Evolutionary conservation across 1,140 invertebrate species (phyloP).

Genomic region (Pteromalus puparum): DNA sequence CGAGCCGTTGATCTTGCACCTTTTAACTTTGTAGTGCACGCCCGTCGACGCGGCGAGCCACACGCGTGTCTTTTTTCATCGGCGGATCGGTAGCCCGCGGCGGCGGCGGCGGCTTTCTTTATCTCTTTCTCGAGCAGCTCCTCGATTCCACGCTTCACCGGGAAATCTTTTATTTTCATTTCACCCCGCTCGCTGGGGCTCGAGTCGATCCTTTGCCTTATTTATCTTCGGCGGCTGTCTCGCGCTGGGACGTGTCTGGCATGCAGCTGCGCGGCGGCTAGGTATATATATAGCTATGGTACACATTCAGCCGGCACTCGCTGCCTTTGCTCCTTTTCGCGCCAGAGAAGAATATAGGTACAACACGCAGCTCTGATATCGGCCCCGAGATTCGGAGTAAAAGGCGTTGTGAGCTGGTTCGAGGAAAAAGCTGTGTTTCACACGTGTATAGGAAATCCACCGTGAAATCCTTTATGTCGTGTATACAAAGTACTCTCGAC

Average conservation of each 20-base stretch:
- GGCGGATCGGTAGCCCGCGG: no score
- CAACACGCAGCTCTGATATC: not conserved
- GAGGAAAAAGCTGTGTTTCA: not conserved
- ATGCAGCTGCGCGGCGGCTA: not conserved
- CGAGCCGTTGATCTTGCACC: no score
- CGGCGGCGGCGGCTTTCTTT: no score
- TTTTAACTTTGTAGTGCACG: no score
- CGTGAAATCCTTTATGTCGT: not conserved
- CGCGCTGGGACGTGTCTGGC: not conserved
- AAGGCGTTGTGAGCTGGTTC: no score
- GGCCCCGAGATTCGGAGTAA: not conserved
- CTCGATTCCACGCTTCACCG: not conserved
- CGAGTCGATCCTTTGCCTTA: conserved; percentile 2
- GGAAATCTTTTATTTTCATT: not conserved
- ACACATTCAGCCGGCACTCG: no score
- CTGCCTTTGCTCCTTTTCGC: no score
- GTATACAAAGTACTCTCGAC: not conserved
- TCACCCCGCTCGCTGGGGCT: not conserved
- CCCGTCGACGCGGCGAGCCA: no score
- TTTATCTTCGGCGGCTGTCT: not conserved
- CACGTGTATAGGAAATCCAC: not conserved
- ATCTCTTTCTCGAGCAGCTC: not conserved
- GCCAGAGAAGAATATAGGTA: no score
- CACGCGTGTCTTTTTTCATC: not conserved
- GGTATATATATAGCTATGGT: no score